Evolutionary conservation across 2,797 vertebrate species (phyloP).

Genomic region (Malacoctenus gilli): DNA sequence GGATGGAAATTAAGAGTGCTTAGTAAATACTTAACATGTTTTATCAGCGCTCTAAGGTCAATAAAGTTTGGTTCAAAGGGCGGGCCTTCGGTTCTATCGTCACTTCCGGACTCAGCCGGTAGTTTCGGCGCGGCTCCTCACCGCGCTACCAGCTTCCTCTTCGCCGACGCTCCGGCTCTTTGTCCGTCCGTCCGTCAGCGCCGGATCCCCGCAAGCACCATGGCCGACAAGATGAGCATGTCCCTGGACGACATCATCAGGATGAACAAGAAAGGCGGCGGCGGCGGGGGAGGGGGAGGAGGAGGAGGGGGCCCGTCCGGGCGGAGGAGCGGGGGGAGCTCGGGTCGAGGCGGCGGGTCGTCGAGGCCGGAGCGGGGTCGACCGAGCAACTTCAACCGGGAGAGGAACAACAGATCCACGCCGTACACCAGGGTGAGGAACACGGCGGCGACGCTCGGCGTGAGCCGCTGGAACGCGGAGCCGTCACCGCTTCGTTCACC

Average conservation of each 20-base stretch:
- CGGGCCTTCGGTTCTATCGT: no score
- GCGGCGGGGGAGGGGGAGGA: constrained; percentile 74
- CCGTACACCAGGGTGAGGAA: constrained; percentile 88
- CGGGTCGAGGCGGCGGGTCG: constrained; percentile 80
- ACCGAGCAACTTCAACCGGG: constrained; percentile 72
- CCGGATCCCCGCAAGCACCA: constrained; percentile 54
- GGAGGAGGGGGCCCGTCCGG: constrained; percentile 72
- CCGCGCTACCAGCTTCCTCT: no score
- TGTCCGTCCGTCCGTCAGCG: no score
- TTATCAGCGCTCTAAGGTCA: no score
- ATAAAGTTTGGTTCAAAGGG: no score
- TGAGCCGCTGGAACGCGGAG: no score
- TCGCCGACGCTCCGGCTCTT: constrained; percentile 43
- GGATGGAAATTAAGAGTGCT: no score
- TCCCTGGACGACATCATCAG: constrained; percentile 94
- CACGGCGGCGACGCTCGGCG: no score
- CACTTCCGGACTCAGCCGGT: no score
- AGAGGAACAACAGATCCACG: constrained; percentile 82
- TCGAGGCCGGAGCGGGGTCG: constrained; percentile 72
- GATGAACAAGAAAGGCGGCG: constrained; percentile 85
- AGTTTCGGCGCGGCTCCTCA: no score
- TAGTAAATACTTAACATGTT: no score
- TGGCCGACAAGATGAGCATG: constrained; percentile 94
- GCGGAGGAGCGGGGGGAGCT: constrained; percentile 65
- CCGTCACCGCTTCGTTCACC: no score